These are phyloP conservation scores for Cebidichthys violaceus DNA, from an alignment of 2,113 vertebrate genomes.

Conservation along the genomic window DNA sequence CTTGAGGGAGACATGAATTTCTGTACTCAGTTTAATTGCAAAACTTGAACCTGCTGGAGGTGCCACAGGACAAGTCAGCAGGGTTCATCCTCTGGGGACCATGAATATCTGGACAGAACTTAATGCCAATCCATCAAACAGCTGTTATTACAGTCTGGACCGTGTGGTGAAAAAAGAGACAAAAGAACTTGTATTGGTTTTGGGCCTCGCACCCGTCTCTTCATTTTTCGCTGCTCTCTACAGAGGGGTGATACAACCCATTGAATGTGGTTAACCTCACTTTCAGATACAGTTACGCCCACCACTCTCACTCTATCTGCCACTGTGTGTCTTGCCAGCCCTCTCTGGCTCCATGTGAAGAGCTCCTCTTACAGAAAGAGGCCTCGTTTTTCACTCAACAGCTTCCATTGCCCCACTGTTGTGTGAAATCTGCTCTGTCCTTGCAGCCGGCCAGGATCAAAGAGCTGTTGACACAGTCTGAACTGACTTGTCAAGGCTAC, in stretches of 20 bases:
- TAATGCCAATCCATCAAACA: background rate
- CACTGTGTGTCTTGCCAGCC: slow-evolving; percentile 49
- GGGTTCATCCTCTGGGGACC: background rate
- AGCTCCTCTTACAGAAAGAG: slow-evolving; percentile 51
- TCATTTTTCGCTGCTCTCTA: slow-evolving; percentile 41
- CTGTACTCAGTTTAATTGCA: background rate
- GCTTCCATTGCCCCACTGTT: slow-evolving; percentile 41
- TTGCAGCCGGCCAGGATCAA: slow-evolving; percentile 44
- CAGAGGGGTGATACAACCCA: slow-evolving; percentile 41
- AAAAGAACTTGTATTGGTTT: slow-evolving; percentile 32
- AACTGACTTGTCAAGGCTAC: slow-evolving; percentile 56
- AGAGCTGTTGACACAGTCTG: slow-evolving; percentile 65
- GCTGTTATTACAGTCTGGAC: background rate
- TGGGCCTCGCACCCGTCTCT: slow-evolving; percentile 20
- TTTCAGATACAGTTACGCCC: slow-evolving; percentile 68
- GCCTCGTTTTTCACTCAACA: slow-evolving; percentile 59
- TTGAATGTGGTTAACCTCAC: slow-evolving; percentile 70
- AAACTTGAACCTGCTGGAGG: background rate
- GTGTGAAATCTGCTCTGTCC: slow-evolving; percentile 41
- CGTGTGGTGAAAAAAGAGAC: background rate
- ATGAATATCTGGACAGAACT: background rate
- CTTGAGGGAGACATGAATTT: background rate
- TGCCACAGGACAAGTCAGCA: background rate
- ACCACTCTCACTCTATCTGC: slow-evolving; percentile 42
- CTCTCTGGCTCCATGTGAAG: slow-evolving; percentile 45